Evolutionary conservation across 2,888 invertebrate species (phyloP), one percentile per base, ranked within the genome.

Genomic region (Selenia dentaria): DNA sequence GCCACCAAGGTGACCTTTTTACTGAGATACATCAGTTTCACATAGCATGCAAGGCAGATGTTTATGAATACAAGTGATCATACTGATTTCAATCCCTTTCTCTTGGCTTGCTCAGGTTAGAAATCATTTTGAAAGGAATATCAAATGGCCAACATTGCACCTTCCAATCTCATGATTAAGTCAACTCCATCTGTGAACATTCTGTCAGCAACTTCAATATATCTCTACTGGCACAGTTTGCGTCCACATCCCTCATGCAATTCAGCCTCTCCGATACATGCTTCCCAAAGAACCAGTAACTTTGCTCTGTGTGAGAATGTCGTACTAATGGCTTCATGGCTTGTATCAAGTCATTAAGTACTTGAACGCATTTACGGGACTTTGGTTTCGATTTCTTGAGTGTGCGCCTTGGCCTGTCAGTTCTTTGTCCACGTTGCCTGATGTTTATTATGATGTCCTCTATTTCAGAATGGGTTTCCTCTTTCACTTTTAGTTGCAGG

Each of bases 251-350:
- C 27, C 74, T 75, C 87, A 90, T 83, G 24, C 63, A 52, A 41
- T 80, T 82, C 2, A 90, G 51, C 38, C 75, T 63, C 46, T 84
- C 86, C 0, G 77, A 71, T 0, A 90, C 79, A 67, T 89, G 87
- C 51, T 74, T 79, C 0, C 88, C 83, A 14, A 89, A 85, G 35
- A 79, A 85, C 81, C 83, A 83, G 45, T 79, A 86, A 6, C 52
- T 65, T 14, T 71, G 71, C 3, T 64, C 55, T 1, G 54, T 34
- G 3, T 41, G 28, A 33, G 43, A 35, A 8, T 62, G 54, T 1
- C 51, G 16, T 2, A 68, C 51, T n/a, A 83, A 40, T 0, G 89
- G 89, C 25, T 71, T 73, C 77, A 88, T 79, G 0, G 85, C 73
- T 48, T 59, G 51, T 1, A 85, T 39, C 3, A 90, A 66, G 35